These are phyloP conservation scores for Pyralis farinalis DNA, from an alignment of 2,888 invertebrate genomes.

Conservation along the genomic window DNA sequence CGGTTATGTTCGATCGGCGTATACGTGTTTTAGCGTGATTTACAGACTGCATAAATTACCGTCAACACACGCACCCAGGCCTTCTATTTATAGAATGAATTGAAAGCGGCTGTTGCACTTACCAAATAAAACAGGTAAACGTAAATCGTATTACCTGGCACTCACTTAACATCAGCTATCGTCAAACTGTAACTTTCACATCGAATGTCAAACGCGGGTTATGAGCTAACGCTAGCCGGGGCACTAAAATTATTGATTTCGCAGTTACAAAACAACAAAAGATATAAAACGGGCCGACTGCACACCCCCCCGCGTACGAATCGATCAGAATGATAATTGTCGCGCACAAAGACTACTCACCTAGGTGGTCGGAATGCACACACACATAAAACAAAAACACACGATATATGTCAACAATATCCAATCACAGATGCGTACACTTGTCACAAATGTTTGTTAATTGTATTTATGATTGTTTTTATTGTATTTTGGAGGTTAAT, in stretches of 20 bases:
- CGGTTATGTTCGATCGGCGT: not conserved
- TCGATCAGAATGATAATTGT: slow-evolving; percentile 80
- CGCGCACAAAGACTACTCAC: slow-evolving; percentile 78
- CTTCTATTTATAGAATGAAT: slow-evolving; percentile 19
- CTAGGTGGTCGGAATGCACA: slow-evolving; percentile 72
- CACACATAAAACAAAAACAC: slow-evolving; percentile 64
- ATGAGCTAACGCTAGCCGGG: slow-evolving; percentile 31
- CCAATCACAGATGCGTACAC: slow-evolving; percentile 36
- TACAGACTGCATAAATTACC: slow-evolving; percentile 20
- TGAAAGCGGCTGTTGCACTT: slow-evolving; percentile 16
- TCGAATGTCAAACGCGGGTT: slow-evolving; percentile 7
- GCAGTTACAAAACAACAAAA: slow-evolving; percentile 78
- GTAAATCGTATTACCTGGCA: slow-evolving; percentile 3
- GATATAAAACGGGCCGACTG: slow-evolving; percentile 73
- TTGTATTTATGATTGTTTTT: slow-evolving; percentile 47
- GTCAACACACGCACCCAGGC: slow-evolving; percentile 15
- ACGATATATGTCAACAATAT: slow-evolving; percentile 46
- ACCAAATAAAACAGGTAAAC: slow-evolving; percentile 7
- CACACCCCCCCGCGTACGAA: slow-evolving; percentile 74
- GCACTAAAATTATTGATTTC: slow-evolving; percentile 79
- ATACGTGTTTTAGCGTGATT: slow-evolving; percentile 15
- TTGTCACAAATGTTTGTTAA: slow-evolving; percentile 38
- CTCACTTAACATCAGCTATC: not conserved
- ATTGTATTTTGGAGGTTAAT: slow-evolving; percentile 54
- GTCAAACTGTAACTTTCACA: slow-evolving; percentile 8